phyloP scores from a whole-genome alignment of 2,113 vertebrate species.

The Prunella himalayana region DNA sequence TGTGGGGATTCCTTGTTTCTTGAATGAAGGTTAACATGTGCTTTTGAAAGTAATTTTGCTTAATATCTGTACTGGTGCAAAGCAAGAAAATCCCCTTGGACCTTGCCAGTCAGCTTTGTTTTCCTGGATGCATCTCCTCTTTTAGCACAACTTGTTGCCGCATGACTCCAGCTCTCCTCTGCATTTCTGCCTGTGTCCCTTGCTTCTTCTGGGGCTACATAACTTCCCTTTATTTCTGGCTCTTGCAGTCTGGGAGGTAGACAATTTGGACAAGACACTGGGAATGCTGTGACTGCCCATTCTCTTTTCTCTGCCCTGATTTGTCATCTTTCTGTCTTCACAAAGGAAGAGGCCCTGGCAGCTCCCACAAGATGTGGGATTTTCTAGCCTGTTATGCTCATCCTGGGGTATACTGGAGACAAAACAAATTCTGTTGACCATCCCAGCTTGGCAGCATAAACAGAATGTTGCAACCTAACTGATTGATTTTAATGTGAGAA shows the following conservation, averaged over 20 bases:
- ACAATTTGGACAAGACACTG: neutral
- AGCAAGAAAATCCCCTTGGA: neutral
- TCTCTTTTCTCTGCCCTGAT: neutral
- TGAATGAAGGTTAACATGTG: neutral
- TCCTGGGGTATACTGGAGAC: neutral
- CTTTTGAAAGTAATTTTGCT: neutral
- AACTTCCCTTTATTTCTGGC: neutral
- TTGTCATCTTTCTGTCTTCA: neutral
- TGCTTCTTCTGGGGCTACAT: neutral
- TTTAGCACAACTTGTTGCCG: neutral
- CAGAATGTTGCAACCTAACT: neutral
- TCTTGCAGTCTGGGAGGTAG: neutral
- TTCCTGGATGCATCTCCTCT: neutral
- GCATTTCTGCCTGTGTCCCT: neutral
- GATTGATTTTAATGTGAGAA: neutral
- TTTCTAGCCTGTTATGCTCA: neutral
- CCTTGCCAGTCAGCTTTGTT: neutral
- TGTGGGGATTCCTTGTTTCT: neutral
- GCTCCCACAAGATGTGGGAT: neutral
- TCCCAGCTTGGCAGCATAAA: conserved; percentile 1
- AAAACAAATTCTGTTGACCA: neutral
- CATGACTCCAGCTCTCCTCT: neutral
- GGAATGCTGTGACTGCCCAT: neutral
- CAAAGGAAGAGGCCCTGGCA: neutral
- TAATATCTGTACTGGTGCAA: neutral